Base-by-base conservation (phyloP, 1,140 invertebrate genomes). In the Centruroides vittatus region DNA sequence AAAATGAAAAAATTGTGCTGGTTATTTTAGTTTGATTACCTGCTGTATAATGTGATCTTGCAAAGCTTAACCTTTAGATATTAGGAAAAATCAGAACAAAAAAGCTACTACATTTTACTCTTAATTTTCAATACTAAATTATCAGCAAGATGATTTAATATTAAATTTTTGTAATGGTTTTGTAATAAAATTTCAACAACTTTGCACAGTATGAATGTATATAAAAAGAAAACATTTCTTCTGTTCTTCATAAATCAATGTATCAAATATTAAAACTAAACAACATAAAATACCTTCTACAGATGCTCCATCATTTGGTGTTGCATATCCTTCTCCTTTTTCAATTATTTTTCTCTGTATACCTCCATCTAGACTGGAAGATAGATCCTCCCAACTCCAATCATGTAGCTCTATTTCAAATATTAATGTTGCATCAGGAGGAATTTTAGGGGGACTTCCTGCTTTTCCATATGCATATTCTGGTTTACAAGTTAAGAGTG, bases 381-480 rank as follows among this genome's bases (percentile, higher is more conserved):
- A 88, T 9, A 97, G 67, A 78, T 98, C 93, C 78, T 95, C 89
- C 55, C 84, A 82, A 69, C 80, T 75, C 88, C 89, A 94, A 62
- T 82, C 80, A 46, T 70, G 77, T 72, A 93, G 80, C 77, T 93
- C 90, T 61, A 91, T 77, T 86, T 91, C 70, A 57, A 74, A 72
- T 66, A 90, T 81, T 4, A 99, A 76, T 3, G 89, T 95, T 0
- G 93, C 73, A 76, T 93, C 82, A n/a, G 86, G 82, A 34, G 92
- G 93, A 67, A 98, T 98, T 69, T 82, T 86, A 35, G 91, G 90
- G 3, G 87, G 86, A 70, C 81, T 86, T 46, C 93, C 94, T 56
- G 69, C 70, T 64, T 79, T 78, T 3, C 94, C 94, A 73, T 98
- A 99, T 6, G 89, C 94, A 78, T 94, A 97, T 61, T 94, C 83